Evolutionary conservation across 2,888 invertebrate genomes (phyloP), one percentile per base, ranked within the genome.

Genomic region (Pseudoips prasinana): DNA sequence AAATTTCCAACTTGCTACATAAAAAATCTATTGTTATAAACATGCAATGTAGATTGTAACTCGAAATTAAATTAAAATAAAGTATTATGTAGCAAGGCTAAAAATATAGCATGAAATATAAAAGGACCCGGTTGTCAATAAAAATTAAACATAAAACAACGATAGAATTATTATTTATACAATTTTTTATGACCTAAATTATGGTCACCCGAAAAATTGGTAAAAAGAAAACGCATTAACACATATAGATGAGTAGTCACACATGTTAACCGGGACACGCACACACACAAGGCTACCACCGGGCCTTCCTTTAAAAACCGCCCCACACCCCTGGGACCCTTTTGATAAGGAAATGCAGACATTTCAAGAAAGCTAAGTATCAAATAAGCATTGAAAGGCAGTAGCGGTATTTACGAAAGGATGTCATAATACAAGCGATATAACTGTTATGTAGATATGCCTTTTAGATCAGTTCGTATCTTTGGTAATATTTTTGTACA

Each of bases 161-260:
- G n/a, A n/a, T n/a, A n/a, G n/a, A n/a, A n/a, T n/a, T n/a, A n/a
- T n/a, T n/a, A n/a, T n/a, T n/a, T n/a, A n/a, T n/a, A n/a, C n/a
- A n/a, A n/a, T n/a, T n/a, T n/a, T n/a, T n/a, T n/a, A n/a, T n/a
- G n/a, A 20, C 20, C 7, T 3, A 20, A 20, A 7, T 7, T 2
- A 46, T 56, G 58, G 80, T 63, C 78, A 78, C 78, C 75, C 65
- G 60, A 78, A 75, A 86, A 85, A 85, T 88, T 88, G 86, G 85
- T 88, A 88, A 88, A 88, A 88, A 88, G 86, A 88, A 88, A 88
- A 87, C 87, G 85, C 87, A 88, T 88, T 88, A 88, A 85, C 88
- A 87, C 87, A 86, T 87, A 87, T 87, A 87, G 79, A 83, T 84
- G 84, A 85, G 71, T 78, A 74, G 80, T 78, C 77, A 75, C 77